A percentile compares a stretch with the other conserved stretches of the same genome.
phyloP scores from a whole-genome alignment of 2,888 invertebrate genomes.

The Lasioglossum calceatum region DNA sequence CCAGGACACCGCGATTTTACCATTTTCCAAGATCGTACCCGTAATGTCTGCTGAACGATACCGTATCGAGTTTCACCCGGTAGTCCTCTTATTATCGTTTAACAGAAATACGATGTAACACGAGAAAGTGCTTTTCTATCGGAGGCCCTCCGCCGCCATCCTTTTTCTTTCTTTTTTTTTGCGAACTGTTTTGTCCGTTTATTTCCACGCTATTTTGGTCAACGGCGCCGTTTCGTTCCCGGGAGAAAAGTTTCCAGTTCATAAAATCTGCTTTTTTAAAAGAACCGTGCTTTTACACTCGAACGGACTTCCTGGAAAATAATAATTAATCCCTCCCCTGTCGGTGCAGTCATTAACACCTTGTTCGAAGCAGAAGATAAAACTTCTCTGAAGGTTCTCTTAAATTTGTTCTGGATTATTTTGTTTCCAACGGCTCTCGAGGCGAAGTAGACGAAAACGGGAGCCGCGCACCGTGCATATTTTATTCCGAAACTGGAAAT shows the following conservation, averaged over 20 bases:
- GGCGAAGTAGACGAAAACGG: neutral
- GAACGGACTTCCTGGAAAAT: neutral
- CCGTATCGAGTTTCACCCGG: constrained; percentile 14
- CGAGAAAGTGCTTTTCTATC: neutral
- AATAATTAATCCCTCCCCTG: neutral
- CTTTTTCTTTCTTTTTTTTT: too few relatives aligned
- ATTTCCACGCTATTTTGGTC: neutral
- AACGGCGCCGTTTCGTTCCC: neutral
- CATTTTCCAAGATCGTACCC: constrained; percentile 60
- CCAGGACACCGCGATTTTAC: constrained; percentile 50
- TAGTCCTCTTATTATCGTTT: constrained; percentile 52
- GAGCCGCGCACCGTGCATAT: neutral
- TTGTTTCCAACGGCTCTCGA: neutral
- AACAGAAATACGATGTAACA: constrained; percentile 41
- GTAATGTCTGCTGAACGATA: constrained; percentile 57
- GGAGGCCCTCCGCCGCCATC: neutral
- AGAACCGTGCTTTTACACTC: neutral
- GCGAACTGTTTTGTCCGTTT: neutral
- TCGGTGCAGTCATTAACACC: neutral
- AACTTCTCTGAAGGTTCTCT: neutral
- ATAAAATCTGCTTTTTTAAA: neutral
- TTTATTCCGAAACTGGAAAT: neutral
- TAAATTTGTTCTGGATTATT: neutral
- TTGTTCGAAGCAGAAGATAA: neutral
- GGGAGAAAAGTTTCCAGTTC: neutral